phyloP scores from a whole-genome alignment of 2,797 vertebrate genomes.

The Cryptoblepharus egeriae region DNA sequence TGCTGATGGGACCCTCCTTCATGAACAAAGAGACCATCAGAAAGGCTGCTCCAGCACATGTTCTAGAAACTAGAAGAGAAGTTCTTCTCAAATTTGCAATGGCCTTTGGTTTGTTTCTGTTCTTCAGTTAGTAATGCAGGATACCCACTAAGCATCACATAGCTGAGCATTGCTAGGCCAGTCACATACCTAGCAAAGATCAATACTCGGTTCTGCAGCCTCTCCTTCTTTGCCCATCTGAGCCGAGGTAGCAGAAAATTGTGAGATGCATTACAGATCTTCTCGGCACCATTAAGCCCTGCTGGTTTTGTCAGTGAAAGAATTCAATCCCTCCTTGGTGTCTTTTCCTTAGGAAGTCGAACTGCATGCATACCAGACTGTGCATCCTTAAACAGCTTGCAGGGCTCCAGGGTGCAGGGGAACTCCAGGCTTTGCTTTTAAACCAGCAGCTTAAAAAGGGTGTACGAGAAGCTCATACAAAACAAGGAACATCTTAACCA shows the following conservation, averaged over 20 bases:
- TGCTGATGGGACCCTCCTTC: no score
- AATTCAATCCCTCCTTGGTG: background rate
- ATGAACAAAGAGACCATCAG: no score
- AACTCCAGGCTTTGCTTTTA: background rate
- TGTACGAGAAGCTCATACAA: background rate
- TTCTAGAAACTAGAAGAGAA: background rate
- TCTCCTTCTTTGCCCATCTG: background rate
- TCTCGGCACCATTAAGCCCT: background rate
- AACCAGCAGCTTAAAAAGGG: background rate
- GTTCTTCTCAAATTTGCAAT: background rate
- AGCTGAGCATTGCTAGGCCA: slow-evolving; percentile 1
- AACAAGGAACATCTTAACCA: background rate
- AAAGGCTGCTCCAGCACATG: no score
- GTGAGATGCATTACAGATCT: background rate
- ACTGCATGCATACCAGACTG: background rate
- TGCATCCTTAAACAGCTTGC: background rate
- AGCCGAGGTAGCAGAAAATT: background rate
- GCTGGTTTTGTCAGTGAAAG: background rate
- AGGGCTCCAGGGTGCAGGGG: background rate
- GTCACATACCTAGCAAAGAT: slow-evolving; percentile 6
- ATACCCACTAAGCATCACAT: background rate
- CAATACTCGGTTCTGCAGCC: background rate
- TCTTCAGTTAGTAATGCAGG: background rate
- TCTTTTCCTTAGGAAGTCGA: background rate
- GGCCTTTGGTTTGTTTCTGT: background rate